Base-by-base conservation (phyloP, 2,113 vertebrate species). In the Trinectes maculatus region DNA sequence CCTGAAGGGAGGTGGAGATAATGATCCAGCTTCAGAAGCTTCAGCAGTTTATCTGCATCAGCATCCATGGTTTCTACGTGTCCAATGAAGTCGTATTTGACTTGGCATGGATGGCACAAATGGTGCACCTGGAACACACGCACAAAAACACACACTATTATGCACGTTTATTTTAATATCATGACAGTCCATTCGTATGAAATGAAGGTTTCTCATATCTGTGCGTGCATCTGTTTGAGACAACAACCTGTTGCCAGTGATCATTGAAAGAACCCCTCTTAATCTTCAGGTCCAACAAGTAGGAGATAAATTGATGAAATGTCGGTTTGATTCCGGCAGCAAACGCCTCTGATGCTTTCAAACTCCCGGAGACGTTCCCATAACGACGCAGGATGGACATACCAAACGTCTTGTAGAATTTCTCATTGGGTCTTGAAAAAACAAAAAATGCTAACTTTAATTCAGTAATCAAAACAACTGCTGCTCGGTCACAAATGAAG, bases 61-160 rank as follows among this genome's bases (percentile, higher is more conserved):
- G 93, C 92, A 61, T 96, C 94, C 87, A 98, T 92, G 52, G 92
- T 96, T 91, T 99, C 97, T 16, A 98, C 92, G 74, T 91, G 95
- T 31, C 97, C 97, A 8, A 98, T 94, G 0, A 98, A 98, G 83
- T 99, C 96, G 0, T 99, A 99, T 73, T 96, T 92, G 60, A 98
- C 93, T 69, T 96, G 92, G 74, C 97, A 99, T 0, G 97, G 97
- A 86, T 96, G 97, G 85, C 97, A 99, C 28, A 99, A 93, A 24
- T 94, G 93, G 26, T 94, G 93, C 44, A 91, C 82, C 89, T 90
- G 55, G 25, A 78, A 69, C 40, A 78, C 31, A 79, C n/a, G 11
- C 2, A 31, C 2, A 10, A 12, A 34, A 9, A 9, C 16, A 7
- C 7, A 19, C 39, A 19, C 39, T 42, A 9, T 9, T 19, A 19